Evolutionary conservation across 2,113 vertebrate genomes (phyloP).

Genomic region (Marcusenius ussheri): DNA sequence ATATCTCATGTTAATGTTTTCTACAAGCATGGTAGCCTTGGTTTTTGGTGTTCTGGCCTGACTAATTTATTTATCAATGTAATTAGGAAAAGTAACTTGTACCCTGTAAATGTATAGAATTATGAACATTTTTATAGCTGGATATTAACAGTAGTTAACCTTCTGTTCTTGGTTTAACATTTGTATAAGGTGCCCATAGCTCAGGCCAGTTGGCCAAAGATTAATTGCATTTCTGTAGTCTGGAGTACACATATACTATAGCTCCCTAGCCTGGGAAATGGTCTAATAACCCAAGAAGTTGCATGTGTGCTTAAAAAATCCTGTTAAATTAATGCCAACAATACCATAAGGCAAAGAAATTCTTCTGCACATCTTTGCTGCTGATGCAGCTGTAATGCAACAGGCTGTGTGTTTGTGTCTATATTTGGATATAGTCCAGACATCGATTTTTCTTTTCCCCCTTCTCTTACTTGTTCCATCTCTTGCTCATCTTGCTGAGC

Average conservation of each 20-base stretch:
- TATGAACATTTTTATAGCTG: not conserved
- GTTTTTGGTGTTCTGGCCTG: not conserved
- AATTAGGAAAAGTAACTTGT: not conserved
- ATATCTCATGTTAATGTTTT: not conserved
- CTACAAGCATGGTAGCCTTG: not conserved
- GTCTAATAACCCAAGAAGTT: not conserved
- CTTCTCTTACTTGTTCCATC: not conserved
- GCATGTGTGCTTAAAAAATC: not conserved
- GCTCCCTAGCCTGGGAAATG: not conserved
- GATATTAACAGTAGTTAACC: not conserved
- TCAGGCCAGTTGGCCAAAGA: not conserved
- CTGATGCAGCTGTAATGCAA: not conserved
- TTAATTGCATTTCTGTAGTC: not conserved
- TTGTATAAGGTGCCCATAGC: not conserved
- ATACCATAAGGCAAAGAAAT: not conserved
- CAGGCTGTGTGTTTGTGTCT: not conserved
- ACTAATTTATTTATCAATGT: not conserved
- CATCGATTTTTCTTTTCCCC: not conserved
- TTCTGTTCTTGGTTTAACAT: not conserved
- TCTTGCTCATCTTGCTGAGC: not conserved
- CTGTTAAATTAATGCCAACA: not conserved
- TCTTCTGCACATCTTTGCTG: not conserved
- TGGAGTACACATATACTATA: not conserved
- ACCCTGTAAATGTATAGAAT: not conserved
- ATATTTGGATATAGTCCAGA: constrained; percentile 7